Conservation (phyloP, 2,888 invertebrate species). For the Pristionchus maxplancki region DNA sequence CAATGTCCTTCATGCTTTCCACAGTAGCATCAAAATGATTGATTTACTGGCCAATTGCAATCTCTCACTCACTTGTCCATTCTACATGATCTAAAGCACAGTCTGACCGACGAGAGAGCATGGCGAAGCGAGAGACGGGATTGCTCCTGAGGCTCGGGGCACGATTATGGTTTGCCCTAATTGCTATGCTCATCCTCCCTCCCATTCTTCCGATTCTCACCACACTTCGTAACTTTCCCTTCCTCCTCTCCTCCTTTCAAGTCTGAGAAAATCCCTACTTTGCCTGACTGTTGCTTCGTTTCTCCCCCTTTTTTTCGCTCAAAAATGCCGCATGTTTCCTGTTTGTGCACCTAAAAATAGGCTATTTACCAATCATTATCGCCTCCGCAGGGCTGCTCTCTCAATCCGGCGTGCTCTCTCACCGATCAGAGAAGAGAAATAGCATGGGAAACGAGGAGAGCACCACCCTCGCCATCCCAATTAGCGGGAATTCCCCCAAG, state of each 20-base stretch:
- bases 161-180: conserved; percentile 12
- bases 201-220: not conserved
- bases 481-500: conserved; percentile 13
- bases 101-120: too few species aligned
- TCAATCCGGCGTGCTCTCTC: too few species aligned
- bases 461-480: not conserved
- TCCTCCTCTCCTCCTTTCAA: conserved; percentile 20
- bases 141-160: too few species aligned
- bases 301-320: not conserved
- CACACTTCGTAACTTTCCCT: conserved; percentile 37
- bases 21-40: too few species aligned
- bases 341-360: not conserved
- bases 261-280: not conserved
- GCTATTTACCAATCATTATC: not conserved
- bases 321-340: not conserved
- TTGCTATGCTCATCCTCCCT: conserved; percentile 28
- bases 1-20: too few species aligned
- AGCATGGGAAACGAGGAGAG: not conserved
- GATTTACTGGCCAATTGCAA: not conserved
- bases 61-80: not conserved
- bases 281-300: not conserved
- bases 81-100: too few species aligned
- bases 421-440: not conserved
- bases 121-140: too few species aligned
- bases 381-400: too few species aligned